phyloP scores from a whole-genome alignment of 2,113 vertebrate genomes.

The Tympanuchus pallidicinctus region DNA sequence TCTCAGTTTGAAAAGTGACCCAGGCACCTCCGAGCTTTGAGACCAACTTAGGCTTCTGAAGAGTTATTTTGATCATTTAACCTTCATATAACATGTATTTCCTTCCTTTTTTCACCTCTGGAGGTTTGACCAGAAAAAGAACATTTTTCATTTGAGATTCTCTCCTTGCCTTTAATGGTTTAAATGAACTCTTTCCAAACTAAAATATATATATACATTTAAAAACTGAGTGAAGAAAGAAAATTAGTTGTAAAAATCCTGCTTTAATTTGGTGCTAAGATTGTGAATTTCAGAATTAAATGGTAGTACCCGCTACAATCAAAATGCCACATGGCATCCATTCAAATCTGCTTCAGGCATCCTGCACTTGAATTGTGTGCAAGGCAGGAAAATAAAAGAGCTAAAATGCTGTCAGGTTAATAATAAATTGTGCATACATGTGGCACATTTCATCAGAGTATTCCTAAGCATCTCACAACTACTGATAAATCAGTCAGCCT shows the following conservation, averaged over 20 bases:
- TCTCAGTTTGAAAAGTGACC: not conserved
- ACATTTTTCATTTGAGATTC: not conserved
- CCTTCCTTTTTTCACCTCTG: not conserved
- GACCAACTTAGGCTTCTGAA: not conserved
- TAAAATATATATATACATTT: not conserved
- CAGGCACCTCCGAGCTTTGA: not conserved
- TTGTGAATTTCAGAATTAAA: slow-evolving; percentile 56
- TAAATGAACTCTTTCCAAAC: not conserved
- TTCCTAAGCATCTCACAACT: slow-evolving; percentile 59
- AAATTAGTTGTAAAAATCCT: not conserved
- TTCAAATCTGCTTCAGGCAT: slow-evolving; percentile 54
- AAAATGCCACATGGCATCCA: slow-evolving; percentile 47
- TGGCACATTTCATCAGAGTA: slow-evolving; percentile 68
- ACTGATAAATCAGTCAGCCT: slow-evolving; percentile 68
- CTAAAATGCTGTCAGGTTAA: slow-evolving; percentile 54
- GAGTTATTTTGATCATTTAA: not conserved
- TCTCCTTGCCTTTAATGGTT: not conserved
- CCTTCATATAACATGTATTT: not conserved
- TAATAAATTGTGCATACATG: slow-evolving; percentile 63
- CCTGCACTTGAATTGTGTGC: slow-evolving; percentile 12
- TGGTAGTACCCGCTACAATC: slow-evolving; percentile 38
- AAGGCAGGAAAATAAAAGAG: slow-evolving; percentile 44
- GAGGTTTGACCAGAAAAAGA: not conserved
- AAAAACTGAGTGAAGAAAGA: not conserved
- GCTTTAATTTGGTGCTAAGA: not conserved